Conservation (phyloP, 2,113 vertebrate genomes). For the Sterrhoptilus dennistouni region DNA sequence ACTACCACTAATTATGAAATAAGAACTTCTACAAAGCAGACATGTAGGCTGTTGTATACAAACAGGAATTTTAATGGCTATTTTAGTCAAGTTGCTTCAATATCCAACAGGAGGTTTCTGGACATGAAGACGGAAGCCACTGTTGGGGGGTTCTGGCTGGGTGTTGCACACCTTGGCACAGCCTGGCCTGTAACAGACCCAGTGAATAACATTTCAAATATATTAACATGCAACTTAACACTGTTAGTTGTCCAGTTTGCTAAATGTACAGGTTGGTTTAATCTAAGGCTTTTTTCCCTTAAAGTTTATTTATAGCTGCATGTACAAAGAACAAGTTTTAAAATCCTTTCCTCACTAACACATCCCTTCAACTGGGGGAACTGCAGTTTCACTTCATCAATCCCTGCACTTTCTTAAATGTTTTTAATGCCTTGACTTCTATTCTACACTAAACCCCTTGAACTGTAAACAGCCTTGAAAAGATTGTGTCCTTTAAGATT, state of each 20-base stretch:
- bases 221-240: not conserved
- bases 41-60: fast-evolving
- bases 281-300: not conserved
- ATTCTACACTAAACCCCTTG: not conserved
- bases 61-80: not conserved
- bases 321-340: not conserved
- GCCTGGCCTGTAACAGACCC: not conserved
- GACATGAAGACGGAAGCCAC: not conserved
- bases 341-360: not conserved
- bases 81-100: not conserved
- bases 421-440: not conserved
- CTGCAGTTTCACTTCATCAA: not conserved
- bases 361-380: not conserved
- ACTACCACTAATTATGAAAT: not conserved
- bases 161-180: not conserved
- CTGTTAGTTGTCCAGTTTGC: not conserved
- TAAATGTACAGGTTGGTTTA: not conserved
- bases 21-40: not conserved
- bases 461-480: not conserved
- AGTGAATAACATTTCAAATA: not conserved
- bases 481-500: not conserved
- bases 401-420: not conserved
- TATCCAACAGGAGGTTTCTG: not conserved
- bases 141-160: not conserved
- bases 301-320: not conserved